Base-by-base conservation (phyloP, 2,113 vertebrate species). In the Mustelus asterias region DNA sequence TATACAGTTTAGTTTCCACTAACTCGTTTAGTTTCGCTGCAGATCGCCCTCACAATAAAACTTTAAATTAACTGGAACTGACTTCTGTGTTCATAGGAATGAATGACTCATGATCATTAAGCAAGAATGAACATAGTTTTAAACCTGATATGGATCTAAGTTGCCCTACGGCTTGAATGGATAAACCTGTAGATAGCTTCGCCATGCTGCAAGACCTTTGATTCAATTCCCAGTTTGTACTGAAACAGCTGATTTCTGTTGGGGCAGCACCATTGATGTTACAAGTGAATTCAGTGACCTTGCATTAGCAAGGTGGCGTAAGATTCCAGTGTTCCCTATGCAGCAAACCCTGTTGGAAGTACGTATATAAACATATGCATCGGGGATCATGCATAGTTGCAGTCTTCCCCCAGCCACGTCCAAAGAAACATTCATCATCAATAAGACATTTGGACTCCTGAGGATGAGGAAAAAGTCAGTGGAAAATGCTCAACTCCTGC, bases 11-110 rank as follows among this genome's bases (percentile, higher is more conserved):
- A 4, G 10, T 94, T 54, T 29, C 92, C 4, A 54, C 48, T 54
- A 54, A 41, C 60, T 9, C 26, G 48, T 44, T 44, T 54, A 54
- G n/a, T 67, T 41, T 24, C 41, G 20, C 65, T 69, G n/a, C 41
- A 94, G 63, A 37, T 94, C 92, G 44, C 22, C 37, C 93, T 70
- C 22, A 94, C 4, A 70, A 94, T 70, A 70, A 94, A 94, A 44
- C 20, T n/a, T 44, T 44, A 94, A 94, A 94, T 70, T 94, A 69
- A 41, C 65, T 70, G 37, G 37, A 70, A 29, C 11, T 11, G 10
- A 24, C 11, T 8, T 94, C 26, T 94, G 67, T 70, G 41, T 22
- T 54, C 58, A 90, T n/a, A 90, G 26, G 24, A 90, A 60, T 90
- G 54, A 90, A 54, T 90, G 88, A 90, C 29, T 60, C 54, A 60